Conservation (phyloP, 2,797 vertebrate genomes). For the Molossus molossus region DNA sequence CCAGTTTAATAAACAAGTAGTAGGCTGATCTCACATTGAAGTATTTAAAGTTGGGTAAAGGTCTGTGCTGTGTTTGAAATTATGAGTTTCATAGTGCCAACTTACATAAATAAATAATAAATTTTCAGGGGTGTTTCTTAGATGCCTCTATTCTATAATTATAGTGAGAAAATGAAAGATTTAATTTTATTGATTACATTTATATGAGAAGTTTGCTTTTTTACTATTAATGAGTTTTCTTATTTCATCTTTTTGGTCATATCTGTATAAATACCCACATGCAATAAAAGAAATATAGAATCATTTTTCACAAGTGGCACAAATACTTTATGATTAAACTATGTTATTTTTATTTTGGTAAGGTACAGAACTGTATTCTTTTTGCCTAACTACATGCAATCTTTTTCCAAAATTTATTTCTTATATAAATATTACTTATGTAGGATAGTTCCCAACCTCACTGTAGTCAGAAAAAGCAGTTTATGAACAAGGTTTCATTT, state of each 20-base stretch:
- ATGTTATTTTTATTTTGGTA: slow-evolving; percentile 8
- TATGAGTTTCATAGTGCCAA: not conserved
- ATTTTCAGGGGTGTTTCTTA: not conserved
- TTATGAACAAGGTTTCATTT: not conserved
- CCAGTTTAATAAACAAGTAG: not conserved
- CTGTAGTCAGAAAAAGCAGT: not conserved
- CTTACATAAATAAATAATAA: not conserved
- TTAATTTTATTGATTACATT: not conserved
- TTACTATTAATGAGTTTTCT: slow-evolving; percentile 20
- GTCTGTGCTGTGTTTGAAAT: not conserved
- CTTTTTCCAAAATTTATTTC: slow-evolving; percentile 8
- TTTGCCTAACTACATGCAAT: not conserved
- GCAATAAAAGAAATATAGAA: not conserved
- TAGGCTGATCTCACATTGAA: not conserved
- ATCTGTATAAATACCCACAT: not conserved
- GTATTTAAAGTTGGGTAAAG: not conserved
- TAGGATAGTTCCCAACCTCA: not conserved
- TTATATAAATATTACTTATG: not conserved
- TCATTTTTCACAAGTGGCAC: slow-evolving; percentile 15
- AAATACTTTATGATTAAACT: not conserved
- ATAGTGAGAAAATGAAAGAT: not conserved
- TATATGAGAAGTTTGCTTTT: slow-evolving; percentile 29
- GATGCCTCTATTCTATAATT: not conserved
- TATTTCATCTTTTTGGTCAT: slow-evolving; percentile 5
- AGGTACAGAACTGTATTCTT: not conserved